phyloP scores from a whole-genome alignment of 1,140 invertebrate genomes.

The Plutomurus gul region DNA sequence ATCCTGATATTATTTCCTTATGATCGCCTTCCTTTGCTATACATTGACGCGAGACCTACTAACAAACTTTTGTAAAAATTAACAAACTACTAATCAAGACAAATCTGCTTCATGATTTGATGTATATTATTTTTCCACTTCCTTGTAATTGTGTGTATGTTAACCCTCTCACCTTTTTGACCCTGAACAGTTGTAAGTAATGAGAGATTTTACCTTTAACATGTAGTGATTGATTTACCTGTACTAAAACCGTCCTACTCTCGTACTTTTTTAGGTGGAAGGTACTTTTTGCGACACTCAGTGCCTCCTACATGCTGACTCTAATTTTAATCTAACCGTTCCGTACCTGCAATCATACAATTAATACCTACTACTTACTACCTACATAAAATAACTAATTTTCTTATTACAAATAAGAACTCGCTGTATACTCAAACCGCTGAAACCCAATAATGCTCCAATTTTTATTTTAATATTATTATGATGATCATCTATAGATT shows the following conservation, averaged over 20 bases:
- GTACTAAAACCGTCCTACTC: constrained; percentile 12
- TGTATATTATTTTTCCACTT: not conserved
- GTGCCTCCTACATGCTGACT: constrained; percentile 37
- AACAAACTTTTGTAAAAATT: not conserved
- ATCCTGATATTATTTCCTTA: too few species aligned
- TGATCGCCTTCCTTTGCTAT: too few species aligned
- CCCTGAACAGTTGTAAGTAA: not conserved
- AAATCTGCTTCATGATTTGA: not conserved
- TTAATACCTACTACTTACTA: not conserved
- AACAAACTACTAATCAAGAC: not conserved
- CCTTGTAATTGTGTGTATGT: not conserved
- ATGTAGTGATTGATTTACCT: not conserved
- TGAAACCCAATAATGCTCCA: not conserved
- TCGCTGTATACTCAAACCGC: constrained; percentile 3
- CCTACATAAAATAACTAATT: not conserved
- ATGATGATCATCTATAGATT: too few species aligned
- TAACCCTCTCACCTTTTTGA: too few species aligned
- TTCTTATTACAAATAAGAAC: not conserved
- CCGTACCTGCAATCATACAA: not conserved
- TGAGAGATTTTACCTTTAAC: not conserved
- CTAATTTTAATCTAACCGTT: constrained; percentile 34
- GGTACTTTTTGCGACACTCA: constrained; percentile 42
- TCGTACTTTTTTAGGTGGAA: constrained; percentile 34
- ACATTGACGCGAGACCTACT: too few species aligned
- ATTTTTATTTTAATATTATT: not conserved